phyloP scores from a whole-genome alignment of 1,140 invertebrate genomes.

The Eumeta japonica region DNA sequence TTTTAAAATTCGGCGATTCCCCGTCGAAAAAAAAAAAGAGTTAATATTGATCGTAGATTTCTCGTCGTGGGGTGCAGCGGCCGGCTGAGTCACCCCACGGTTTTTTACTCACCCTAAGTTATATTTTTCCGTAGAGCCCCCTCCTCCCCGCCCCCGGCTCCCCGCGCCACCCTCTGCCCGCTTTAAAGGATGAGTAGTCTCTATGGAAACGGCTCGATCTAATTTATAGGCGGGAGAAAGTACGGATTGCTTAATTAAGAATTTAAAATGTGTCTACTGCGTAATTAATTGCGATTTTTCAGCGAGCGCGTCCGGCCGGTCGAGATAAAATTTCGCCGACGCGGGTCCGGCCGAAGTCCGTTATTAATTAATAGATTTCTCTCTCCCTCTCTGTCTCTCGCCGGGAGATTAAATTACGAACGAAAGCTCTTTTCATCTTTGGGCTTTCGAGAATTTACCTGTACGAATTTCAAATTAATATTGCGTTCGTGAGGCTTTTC shows the following conservation, averaged over 20 bases:
- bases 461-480: too few species aligned
- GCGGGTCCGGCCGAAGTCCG: too few species aligned
- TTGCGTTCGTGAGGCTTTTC: too few species aligned
- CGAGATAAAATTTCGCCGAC: background rate
- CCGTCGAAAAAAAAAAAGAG: constrained; percentile 58
- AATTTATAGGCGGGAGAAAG: constrained; percentile 57
- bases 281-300: constrained; percentile 54
- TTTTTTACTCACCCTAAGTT: constrained; percentile 60
- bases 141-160: constrained; percentile 35
- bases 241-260: constrained; percentile 57
- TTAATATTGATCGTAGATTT: constrained; percentile 61
- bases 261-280: constrained; percentile 54
- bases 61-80: constrained; percentile 55
- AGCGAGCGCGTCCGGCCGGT: constrained; percentile 19
- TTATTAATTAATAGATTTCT: too few species aligned
- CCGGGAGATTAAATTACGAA: too few species aligned
- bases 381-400: too few species aligned
- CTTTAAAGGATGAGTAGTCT: constrained; percentile 61
- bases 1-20: constrained; percentile 52
- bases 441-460: too few species aligned
- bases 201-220: constrained; percentile 59
- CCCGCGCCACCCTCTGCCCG: constrained; percentile 42
- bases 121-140: constrained; percentile 58
- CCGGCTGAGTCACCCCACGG: constrained; percentile 58
- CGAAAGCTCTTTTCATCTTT: too few species aligned